These are phyloP conservation scores for Micromesistius poutassou DNA, from an alignment of 2,797 vertebrate species.

Conservation along the genomic window DNA sequence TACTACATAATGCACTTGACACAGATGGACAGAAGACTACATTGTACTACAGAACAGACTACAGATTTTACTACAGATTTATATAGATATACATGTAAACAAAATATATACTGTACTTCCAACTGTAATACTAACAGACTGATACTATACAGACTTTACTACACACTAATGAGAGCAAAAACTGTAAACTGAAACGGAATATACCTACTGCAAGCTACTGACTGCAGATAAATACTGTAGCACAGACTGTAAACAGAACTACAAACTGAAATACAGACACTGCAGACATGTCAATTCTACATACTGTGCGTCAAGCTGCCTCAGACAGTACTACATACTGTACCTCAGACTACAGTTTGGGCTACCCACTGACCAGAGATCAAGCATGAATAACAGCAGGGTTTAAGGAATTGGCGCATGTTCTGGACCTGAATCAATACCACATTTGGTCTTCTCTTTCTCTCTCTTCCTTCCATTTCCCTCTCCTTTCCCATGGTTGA, in stretches of 20 bases:
- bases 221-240: not conserved
- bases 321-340: not conserved
- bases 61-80: not conserved
- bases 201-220: not conserved
- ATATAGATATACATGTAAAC: not conserved
- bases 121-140: not conserved
- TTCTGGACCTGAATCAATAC: not conserved
- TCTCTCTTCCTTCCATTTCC: not conserved
- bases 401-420: slow-evolving; percentile 2
- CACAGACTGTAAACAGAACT: not conserved
- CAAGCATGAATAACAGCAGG: not conserved
- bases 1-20: not conserved
- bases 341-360: not conserved
- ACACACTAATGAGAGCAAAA: not conserved
- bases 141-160: not conserved
- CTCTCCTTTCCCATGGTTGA: not conserved
- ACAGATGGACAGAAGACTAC: not conserved
- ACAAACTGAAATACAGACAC: not conserved
- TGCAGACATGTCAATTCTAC: not conserved
- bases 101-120: not conserved
- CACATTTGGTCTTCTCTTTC: not conserved
- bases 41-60: not conserved
- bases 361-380: not conserved
- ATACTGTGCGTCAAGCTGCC: not conserved
- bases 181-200: not conserved